Conservation (phyloP, 2,113 vertebrate species). For the Rynchops niger region DNA sequence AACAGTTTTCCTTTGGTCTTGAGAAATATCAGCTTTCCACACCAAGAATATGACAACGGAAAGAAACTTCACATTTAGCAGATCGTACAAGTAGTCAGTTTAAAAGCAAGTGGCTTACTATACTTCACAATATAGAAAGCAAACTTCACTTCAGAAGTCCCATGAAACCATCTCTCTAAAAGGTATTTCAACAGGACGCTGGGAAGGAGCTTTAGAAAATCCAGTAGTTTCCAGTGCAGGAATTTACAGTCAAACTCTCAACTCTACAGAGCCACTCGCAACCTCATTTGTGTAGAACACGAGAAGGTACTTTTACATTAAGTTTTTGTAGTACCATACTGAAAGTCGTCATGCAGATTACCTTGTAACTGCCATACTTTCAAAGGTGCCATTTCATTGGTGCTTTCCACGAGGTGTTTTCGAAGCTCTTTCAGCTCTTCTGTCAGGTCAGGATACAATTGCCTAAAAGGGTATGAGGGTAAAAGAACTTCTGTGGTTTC, state of each 20-base stretch:
- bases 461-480: slow-evolving; percentile 69
- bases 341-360: slow-evolving; percentile 33
- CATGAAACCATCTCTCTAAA: background rate
- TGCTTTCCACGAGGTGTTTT: slow-evolving; percentile 95
- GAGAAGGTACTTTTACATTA: background rate
- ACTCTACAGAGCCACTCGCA: background rate
- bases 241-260: background rate
- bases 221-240: background rate
- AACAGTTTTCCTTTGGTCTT: background rate
- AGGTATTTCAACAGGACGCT: background rate
- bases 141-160: background rate
- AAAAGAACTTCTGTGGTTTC: background rate
- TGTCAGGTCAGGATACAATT: slow-evolving; percentile 84
- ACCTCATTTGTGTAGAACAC: rapidly evolving
- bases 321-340: background rate
- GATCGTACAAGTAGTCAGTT: background rate
- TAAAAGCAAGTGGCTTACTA: background rate
- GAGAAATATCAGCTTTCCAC: background rate
- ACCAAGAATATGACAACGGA: background rate
- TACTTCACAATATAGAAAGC: background rate
- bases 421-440: slow-evolving; percentile 93
- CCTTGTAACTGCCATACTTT: slow-evolving; percentile 99
- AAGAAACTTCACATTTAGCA: background rate
- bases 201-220: background rate
- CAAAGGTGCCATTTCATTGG: slow-evolving; percentile 97